These are phyloP conservation scores for Dicaeum eximium DNA, from an alignment of 2,113 vertebrate species.

Conservation along the genomic window DNA sequence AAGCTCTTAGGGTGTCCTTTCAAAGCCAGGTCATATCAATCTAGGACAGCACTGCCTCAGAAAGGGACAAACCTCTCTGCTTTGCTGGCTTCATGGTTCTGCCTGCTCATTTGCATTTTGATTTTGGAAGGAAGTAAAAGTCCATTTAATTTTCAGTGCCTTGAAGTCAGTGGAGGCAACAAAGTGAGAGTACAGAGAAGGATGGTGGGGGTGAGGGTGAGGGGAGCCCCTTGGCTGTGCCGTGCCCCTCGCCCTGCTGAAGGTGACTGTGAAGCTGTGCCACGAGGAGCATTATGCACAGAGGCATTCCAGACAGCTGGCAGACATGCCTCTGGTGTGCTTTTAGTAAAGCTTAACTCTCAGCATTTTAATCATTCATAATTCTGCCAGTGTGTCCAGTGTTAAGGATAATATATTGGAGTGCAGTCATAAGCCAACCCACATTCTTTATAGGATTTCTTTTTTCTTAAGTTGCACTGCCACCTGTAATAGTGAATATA, in stretches of 20 bases:
- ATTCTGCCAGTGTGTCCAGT: neutral
- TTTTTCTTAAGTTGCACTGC: neutral
- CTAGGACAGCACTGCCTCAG: neutral
- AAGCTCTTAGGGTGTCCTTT: neutral
- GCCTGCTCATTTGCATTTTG: neutral
- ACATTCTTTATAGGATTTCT: neutral
- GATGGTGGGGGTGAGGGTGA: neutral
- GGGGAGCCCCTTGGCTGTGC: neutral
- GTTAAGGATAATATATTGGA: neutral
- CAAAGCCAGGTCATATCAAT: neutral
- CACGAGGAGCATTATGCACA: neutral
- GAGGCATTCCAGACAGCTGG: neutral
- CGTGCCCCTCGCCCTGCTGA: accelerated
- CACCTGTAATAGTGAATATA: neutral
- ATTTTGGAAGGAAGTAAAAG: neutral
- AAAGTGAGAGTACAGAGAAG: neutral
- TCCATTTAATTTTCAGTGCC: neutral
- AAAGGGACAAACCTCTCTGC: neutral
- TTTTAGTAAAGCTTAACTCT: neutral
- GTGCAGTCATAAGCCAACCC: neutral
- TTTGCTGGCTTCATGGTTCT: neutral
- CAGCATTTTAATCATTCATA: neutral
- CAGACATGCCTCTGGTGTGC: neutral
- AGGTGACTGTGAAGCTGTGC: neutral
- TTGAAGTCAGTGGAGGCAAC: neutral